Evolutionary conservation across 2,888 invertebrate genomes (phyloP).

Genomic region (Acleris emargana): DNA sequence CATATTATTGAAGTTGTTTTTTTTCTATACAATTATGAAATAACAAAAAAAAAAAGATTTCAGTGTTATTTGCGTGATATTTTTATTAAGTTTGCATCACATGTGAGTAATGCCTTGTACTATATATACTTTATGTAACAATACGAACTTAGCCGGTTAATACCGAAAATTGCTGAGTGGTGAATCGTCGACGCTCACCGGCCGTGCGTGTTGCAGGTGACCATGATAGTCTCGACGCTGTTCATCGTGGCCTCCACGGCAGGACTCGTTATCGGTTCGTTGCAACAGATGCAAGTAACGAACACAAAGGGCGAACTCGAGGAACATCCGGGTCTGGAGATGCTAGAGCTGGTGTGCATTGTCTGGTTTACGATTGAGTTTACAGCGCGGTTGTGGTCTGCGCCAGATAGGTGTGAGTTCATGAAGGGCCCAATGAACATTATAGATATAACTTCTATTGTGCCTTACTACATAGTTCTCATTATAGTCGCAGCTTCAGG

Average conservation of each 20-base stretch:
- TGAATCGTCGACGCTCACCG: slow-evolving; percentile 54
- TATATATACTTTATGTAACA: no score
- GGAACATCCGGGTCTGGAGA: slow-evolving; percentile 97
- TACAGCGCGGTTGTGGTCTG: slow-evolving; percentile 96
- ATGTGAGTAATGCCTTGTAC: no score
- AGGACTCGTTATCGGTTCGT: slow-evolving; percentile 99
- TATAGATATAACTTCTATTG: slow-evolving; percentile 98
- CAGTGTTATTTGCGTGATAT: no score
- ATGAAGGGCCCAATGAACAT: slow-evolving; percentile 99
- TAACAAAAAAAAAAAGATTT: no score
- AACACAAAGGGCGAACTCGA: slow-evolving; percentile 93
- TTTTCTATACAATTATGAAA: no score
- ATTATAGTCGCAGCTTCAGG: slow-evolving; percentile 94
- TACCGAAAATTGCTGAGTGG: no score
- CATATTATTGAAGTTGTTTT: no score
- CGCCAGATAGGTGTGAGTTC: slow-evolving; percentile 99
- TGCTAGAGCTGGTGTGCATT: slow-evolving; percentile 99
- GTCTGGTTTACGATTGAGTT: slow-evolving; percentile 99
- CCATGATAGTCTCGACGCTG: slow-evolving; percentile 99
- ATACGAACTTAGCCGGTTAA: no score
- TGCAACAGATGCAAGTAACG: slow-evolving; percentile 96
- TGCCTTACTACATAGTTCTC: slow-evolving; percentile 99
- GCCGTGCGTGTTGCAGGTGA: slow-evolving; percentile 91
- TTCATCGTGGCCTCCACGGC: slow-evolving; percentile 99
- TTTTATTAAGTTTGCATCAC: no score